Conservation (phyloP, 37 sponge, comb jelly and placozoan genomes). For the Geodia barretti region DNA sequence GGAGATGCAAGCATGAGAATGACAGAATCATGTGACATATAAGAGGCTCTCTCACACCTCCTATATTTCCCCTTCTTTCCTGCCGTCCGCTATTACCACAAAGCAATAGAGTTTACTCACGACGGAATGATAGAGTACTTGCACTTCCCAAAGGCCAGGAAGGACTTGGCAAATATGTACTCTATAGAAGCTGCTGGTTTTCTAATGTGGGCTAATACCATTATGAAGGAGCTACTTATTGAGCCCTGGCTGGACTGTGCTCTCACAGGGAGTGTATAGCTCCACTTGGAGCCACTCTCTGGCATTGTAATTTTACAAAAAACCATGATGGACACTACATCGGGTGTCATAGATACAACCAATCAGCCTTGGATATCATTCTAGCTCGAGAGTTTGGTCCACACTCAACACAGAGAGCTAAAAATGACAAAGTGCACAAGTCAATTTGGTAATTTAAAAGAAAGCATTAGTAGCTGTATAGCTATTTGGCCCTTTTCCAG, state of each 20-base stretch:
- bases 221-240: neutral
- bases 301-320: neutral
- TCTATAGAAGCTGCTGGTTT: neutral
- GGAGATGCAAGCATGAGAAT: conserved; percentile 39
- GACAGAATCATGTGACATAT: neutral
- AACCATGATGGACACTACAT: neutral
- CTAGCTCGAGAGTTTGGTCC: neutral
- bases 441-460: no score
- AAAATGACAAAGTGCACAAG: no score
- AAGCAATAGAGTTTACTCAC: no score
- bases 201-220: neutral
- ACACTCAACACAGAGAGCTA: no score
- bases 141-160: conserved; percentile 6
- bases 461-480: no score
- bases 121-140: conserved; percentile 19
- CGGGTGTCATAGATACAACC: neutral
- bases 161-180: neutral
- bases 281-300: neutral
- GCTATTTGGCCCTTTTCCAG: no score
- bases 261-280: neutral
- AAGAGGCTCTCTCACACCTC: conserved; percentile 4
- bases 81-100: no score
- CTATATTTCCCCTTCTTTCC: conserved; percentile 5
- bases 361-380: neutral
- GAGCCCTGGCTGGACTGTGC: neutral